A percentile compares a stretch with the other conserved stretches of the same genome.
phyloP scores from a whole-genome alignment of 2,888 invertebrate genomes.

The Dioctria linearis region DNA sequence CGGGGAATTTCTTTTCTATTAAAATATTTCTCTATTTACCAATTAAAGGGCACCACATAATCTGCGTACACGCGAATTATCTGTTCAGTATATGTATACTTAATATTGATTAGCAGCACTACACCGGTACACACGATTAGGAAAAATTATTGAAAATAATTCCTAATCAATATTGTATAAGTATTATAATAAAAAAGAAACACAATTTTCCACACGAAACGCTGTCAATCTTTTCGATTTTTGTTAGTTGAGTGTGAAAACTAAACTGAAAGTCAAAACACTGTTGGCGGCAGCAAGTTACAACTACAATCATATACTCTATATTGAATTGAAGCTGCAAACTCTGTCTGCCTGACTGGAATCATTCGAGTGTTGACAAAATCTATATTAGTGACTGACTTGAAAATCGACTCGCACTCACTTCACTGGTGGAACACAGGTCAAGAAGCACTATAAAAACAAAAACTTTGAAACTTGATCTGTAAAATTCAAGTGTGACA shows the following conservation, averaged over 20 bases:
- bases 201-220: conserved; percentile 19
- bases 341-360: background rate
- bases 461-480: conserved; percentile 32
- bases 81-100: background rate
- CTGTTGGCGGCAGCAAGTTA: conserved; percentile 14
- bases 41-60: background rate
- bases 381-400: background rate
- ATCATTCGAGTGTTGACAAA: conserved; percentile 30
- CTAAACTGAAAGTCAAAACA: conserved; percentile 49
- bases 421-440: background rate
- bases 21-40: too few relatives aligned
- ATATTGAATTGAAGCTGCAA: background rate
- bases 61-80: background rate
- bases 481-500: conserved; percentile 10
- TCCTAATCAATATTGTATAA: too few relatives aligned
- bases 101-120: background rate
- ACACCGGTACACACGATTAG: too few relatives aligned
- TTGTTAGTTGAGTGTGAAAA: conserved; percentile 21
- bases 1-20: conserved; percentile 8
- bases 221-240: conserved; percentile 19
- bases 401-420: background rate
- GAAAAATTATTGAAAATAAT: too few relatives aligned
- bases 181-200: background rate
- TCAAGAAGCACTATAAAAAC: conserved; percentile 27
- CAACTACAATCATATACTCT: conserved; percentile 18